Conservation (phyloP, 2,888 invertebrate genomes). For the Melanostoma mellinum region DNA sequence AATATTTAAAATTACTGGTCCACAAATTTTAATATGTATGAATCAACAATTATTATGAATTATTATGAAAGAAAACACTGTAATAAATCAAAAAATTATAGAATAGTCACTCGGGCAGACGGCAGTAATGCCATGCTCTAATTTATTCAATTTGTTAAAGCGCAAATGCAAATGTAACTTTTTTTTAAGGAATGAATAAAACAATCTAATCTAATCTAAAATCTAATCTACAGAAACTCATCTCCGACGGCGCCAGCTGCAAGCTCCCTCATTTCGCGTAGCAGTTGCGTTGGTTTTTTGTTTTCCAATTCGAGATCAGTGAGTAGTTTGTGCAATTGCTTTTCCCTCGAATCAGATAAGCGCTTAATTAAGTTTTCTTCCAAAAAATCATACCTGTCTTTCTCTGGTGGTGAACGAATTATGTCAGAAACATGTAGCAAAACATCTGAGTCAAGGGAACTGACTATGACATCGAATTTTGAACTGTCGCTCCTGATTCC, state of each 20-base stretch:
- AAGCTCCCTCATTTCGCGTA: constrained; percentile 38
- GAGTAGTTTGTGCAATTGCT: constrained; percentile 36
- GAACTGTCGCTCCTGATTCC: not conserved
- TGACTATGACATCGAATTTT: constrained; percentile 10
- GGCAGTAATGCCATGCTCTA: no score
- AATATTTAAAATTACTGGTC: no score
- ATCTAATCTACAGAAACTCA: no score
- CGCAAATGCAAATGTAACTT: no score
- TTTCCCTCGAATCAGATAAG: constrained; percentile 17
- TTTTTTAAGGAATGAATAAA: no score
- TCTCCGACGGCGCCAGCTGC: constrained; percentile 24
- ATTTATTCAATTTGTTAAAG: no score
- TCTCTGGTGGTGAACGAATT: constrained; percentile 13
- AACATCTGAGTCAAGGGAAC: constrained; percentile 3
- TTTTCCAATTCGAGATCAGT: constrained; percentile 19
- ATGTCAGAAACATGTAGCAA: constrained; percentile 9
- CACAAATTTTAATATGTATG: no score
- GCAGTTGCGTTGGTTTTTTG: constrained; percentile 48
- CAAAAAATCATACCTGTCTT: constrained; percentile 5
- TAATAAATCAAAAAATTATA: no score
- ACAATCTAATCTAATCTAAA: no score
- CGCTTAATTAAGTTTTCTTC: constrained; percentile 10
- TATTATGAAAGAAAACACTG: no score
- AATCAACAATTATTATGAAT: no score
- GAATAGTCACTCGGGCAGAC: no score